A percentile compares a stretch with the other conserved stretches of the same genome.
phyloP scores from a whole-genome alignment of 2,797 vertebrate species.

The Syngnathus rostellatus region DNA sequence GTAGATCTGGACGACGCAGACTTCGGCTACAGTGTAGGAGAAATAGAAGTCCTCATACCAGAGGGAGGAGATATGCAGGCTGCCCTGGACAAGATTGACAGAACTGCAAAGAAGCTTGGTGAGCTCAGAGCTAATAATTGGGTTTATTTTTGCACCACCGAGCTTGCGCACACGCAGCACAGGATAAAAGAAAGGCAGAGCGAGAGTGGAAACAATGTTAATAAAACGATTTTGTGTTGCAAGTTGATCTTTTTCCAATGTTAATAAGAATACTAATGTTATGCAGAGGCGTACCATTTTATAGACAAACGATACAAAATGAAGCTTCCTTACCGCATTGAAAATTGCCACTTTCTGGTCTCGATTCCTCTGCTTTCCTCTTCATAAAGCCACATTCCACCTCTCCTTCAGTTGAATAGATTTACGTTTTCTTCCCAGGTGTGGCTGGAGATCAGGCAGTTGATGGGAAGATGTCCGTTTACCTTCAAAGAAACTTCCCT shows the following conservation, averaged over 20 bases:
- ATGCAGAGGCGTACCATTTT: no score
- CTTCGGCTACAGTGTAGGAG: conserved; percentile 72
- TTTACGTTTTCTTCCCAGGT: conserved; percentile 39
- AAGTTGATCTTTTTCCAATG: no score
- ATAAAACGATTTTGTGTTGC: no score
- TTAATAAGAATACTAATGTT: no score
- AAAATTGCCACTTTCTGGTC: no score
- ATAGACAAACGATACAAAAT: no score
- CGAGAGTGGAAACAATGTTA: no score
- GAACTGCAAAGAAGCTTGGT: conserved; percentile 64
- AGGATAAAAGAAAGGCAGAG: no score
- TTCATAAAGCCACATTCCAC: no score
- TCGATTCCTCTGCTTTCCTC: no score
- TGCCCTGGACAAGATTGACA: conserved; percentile 63
- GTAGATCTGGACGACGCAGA: conserved; percentile 72
- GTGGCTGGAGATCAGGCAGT: conserved; percentile 53
- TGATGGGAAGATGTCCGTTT: conserved; percentile 70
- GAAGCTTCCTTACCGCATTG: no score
- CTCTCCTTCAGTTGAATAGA: not conserved
- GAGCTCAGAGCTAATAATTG: conserved; percentile 17
- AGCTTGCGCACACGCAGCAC: no score
- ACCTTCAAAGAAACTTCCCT: conserved; percentile 61
- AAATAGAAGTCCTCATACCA: conserved; percentile 70
- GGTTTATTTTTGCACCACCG: not conserved
- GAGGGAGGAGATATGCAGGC: conserved; percentile 57